These are phyloP conservation scores for Colaptes auratus DNA, from an alignment of 2,113 vertebrate genomes.

Conservation along the genomic window DNA sequence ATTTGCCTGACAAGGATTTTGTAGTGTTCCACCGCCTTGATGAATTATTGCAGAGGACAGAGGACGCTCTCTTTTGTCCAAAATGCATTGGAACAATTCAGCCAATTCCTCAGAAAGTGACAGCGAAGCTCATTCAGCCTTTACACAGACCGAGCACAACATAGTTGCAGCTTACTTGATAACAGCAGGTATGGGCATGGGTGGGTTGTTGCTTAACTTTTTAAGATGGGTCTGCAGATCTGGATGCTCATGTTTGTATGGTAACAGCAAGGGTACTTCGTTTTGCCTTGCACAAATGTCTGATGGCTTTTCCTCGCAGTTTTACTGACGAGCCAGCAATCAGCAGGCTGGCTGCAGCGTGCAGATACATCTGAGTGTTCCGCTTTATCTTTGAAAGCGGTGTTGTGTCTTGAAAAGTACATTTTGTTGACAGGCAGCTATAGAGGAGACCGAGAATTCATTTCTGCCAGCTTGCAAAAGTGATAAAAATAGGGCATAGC, in stretches of 20 bases:
- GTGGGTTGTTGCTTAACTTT: not conserved
- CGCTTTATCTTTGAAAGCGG: not conserved
- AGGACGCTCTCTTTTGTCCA: not conserved
- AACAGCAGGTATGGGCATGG: conserved; percentile 85
- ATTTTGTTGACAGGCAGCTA: conserved; percentile 41
- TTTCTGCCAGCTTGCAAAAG: conserved; percentile 63
- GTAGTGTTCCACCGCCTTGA: not conserved
- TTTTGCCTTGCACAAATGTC: not conserved
- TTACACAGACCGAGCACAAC: conserved; percentile 90
- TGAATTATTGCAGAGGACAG: conserved; percentile 28
- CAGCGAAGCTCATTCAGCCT: conserved; percentile 76
- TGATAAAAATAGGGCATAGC: conserved; percentile 61
- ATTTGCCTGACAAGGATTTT: conserved; percentile 35
- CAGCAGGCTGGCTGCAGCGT: not conserved
- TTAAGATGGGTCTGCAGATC: not conserved
- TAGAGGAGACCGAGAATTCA: conserved; percentile 41
- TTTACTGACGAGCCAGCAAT: not conserved
- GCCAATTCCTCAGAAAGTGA: conserved; percentile 67
- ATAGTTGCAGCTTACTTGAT: conserved; percentile 94
- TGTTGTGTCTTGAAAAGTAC: not conserved
- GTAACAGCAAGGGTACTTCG: not conserved
- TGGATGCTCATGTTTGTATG: not conserved
- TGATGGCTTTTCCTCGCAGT: not conserved
- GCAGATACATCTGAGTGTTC: not conserved
- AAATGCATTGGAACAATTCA: conserved; percentile 67